Base-by-base conservation (phyloP, 2,888 invertebrate species). In the Fragum sueziense region DNA sequence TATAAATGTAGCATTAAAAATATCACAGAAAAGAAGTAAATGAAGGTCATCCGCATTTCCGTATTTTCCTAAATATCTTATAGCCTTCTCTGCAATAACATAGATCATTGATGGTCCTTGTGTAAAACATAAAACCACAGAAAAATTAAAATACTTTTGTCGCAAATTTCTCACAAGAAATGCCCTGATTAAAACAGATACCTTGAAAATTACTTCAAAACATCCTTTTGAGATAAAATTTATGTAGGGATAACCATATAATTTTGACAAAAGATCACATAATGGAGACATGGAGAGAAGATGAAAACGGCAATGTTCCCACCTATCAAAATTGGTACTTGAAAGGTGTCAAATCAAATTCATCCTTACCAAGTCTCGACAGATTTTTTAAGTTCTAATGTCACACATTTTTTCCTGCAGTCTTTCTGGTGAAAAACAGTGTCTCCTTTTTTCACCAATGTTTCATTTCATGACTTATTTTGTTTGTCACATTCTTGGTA, bases 291-390 rank as follows among this genome's bases (percentile, higher is more conserved):
- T 9, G 4, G 47, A 47, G 47, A 47, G 47, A 47, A 47, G 47
- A 47, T 47, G 47, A 47, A 47, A 34, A 65, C 41, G 11, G 54
- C 20, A 4, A 69, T 29, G 27, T 69, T 69, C 69, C 31, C 69
- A 69, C 52, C 52, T 20, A 47, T 31, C n/a, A 41, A 65, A 65
- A 34, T 65, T 65, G 65, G 27, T 65, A 65, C 37, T 65, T 65
- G 65, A 37, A 65, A 41, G 65, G 65, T 65, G 41, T 65, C 65
- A 41, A 41, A 41, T 41, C n/a, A 34, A 37, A 17, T 65, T 65
- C n/a, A 34, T 65, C 2, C 34, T 33, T 31, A 31, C 14, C 47
- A 47, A 47, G 17, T n/a, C n/a, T n/a, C n/a, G n/a, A n/a, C n/a
- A n/a, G n/a, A n/a, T n/a, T n/a, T n/a, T n/a, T n/a, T n/a, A n/a